Percentiles rank a stretch among this genome's conserved stretches.
Evolutionary conservation across 2,113 vertebrate genomes (phyloP).

Genomic region (Pteronura brasiliensis): DNA sequence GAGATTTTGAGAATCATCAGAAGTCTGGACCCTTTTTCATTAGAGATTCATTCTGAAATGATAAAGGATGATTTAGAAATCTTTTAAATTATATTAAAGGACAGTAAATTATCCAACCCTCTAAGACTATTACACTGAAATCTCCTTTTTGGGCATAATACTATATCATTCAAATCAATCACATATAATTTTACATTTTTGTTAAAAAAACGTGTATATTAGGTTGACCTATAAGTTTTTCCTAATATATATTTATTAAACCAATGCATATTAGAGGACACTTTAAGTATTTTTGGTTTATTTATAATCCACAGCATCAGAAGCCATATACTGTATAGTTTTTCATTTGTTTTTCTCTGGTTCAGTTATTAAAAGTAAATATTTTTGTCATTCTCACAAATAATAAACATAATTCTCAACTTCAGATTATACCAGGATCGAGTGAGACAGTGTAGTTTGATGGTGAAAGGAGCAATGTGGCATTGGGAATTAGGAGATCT

Average conservation of each 20-base stretch:
- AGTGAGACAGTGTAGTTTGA: background rate
- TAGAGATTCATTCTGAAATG: slow-evolving; percentile 30
- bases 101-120: background rate
- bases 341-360: background rate
- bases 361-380: background rate
- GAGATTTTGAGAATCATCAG: background rate
- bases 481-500: background rate
- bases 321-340: background rate
- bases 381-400: background rate
- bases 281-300: background rate
- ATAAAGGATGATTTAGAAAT: background rate
- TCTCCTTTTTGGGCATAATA: background rate
- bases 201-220: background rate
- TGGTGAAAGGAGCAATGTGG: background rate
- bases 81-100: background rate
- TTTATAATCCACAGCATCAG: background rate
- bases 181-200: slow-evolving; percentile 37
- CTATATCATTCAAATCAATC: background rate
- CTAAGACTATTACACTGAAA: background rate
- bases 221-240: background rate
- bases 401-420: background rate
- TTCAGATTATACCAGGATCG: background rate
- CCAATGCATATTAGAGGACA: background rate
- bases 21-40: background rate
- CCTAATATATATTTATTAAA: slow-evolving; percentile 13